Conservation (phyloP, 2,888 invertebrate species). For the Amorpha juglandis region DNA sequence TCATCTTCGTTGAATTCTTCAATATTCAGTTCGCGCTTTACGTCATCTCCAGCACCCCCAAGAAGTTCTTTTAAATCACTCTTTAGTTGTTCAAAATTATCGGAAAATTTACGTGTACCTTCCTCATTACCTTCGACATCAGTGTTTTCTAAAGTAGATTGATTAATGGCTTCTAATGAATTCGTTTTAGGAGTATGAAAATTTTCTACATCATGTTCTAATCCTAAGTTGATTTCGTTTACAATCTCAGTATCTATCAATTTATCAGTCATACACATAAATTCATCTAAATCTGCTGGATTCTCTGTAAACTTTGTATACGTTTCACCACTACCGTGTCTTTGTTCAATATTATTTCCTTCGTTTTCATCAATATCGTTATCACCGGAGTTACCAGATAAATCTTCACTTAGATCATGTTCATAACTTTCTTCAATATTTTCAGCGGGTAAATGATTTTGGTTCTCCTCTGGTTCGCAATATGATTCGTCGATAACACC, state of each 20-base stretch:
- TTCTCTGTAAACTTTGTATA: constrained; percentile 78
- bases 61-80: constrained; percentile 66
- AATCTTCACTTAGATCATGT: constrained; percentile 58
- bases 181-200: constrained; percentile 72
- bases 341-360: constrained; percentile 53
- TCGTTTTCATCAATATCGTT: constrained; percentile 51
- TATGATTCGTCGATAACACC: not conserved
- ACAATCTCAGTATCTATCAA: constrained; percentile 52
- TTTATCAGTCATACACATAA: constrained; percentile 72
- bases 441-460: constrained; percentile 54
- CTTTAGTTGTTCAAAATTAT: constrained; percentile 68
- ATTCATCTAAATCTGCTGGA: constrained; percentile 73
- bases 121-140: constrained; percentile 38
- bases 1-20: constrained; percentile 40
- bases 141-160: constrained; percentile 37
- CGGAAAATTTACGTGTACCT: constrained; percentile 53
- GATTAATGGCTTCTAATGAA: constrained; percentile 68
- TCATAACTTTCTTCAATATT: constrained; percentile 63
- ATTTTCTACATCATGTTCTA: constrained; percentile 53
- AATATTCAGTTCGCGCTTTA: constrained; percentile 39
- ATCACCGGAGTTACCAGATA: constrained; percentile 58
- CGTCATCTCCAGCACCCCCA: constrained; percentile 50
- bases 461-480: constrained; percentile 1
- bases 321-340: constrained; percentile 75
- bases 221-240: constrained; percentile 41